phyloP scores from a whole-genome alignment of 2,797 vertebrate species.

The Chromis chromis region DNA sequence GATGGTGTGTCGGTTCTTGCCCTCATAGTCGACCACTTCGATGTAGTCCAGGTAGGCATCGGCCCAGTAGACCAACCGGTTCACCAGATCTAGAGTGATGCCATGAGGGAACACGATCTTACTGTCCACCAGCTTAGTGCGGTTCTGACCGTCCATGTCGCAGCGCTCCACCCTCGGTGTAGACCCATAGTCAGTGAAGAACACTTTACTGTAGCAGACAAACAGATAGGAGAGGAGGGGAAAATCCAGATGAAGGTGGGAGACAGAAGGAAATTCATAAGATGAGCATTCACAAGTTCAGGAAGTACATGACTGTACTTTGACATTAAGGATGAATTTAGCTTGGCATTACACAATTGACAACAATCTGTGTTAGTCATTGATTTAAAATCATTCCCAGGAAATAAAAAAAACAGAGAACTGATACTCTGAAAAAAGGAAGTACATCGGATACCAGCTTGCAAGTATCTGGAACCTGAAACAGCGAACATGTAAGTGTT shows the following conservation, averaged over 20 bases:
- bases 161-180: slow-evolving; percentile 97
- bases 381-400: not conserved
- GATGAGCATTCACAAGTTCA: not conserved
- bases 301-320: not conserved
- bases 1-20: slow-evolving; percentile 97
- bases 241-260: not conserved
- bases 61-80: slow-evolving; percentile 95
- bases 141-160: slow-evolving; percentile 98
- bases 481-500: slow-evolving; percentile 26
- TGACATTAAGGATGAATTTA: not conserved
- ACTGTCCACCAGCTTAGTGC: slow-evolving; percentile 96
- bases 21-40: slow-evolving; percentile 97
- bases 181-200: slow-evolving; percentile 97
- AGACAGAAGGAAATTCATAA: not conserved
- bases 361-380: slow-evolving; percentile 1
- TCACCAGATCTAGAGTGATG: slow-evolving; percentile 95
- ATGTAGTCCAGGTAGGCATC: slow-evolving; percentile 98
- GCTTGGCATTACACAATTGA: not conserved
- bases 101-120: slow-evolving; percentile 97
- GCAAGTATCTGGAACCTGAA: slow-evolving; percentile 55
- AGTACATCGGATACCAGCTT: slow-evolving; percentile 24
- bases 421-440: slow-evolving; percentile 60
- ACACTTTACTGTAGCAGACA: slow-evolving; percentile 89
- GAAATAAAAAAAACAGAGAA: slow-evolving; percentile 51
- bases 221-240: slow-evolving; percentile 2